Conservation (phyloP, 2,888 invertebrate genomes). For the Bombylius discolor region DNA sequence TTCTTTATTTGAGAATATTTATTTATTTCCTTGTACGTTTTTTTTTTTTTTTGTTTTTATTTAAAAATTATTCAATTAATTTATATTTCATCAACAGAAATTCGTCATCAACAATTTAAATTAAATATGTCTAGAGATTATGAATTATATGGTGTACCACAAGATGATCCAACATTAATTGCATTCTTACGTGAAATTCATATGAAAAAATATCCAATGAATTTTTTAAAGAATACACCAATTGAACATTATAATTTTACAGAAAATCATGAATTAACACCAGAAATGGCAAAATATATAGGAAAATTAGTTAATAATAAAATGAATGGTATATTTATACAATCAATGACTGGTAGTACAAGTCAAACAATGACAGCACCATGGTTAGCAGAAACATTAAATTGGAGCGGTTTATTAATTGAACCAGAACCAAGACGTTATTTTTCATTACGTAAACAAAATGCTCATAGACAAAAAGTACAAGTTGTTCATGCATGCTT, state of each 20-base stretch:
- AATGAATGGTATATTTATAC: conserved; percentile 57
- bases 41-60: too few relatives aligned
- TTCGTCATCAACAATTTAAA: conserved; percentile 63
- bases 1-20: too few relatives aligned
- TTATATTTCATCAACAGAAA: conserved; percentile 39
- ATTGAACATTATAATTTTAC: conserved; percentile 25
- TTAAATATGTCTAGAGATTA: conserved; percentile 68
- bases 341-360: conserved; percentile 46
- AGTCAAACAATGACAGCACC: conserved; percentile 50
- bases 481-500: conserved; percentile 66
- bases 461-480: conserved; percentile 43
- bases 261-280: conserved; percentile 26
- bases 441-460: conserved; percentile 48
- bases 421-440: conserved; percentile 69
- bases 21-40: too few relatives aligned
- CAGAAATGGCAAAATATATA: conserved; percentile 32
- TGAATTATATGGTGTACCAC: conserved; percentile 57
- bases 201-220: conserved; percentile 39
- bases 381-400: conserved; percentile 55
- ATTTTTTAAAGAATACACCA: conserved; percentile 23
- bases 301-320: conserved; percentile 30
- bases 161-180: conserved; percentile 61
- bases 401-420: conserved; percentile 63
- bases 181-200: conserved; percentile 63
- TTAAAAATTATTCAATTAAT: background rate